Percentiles rank a stretch among this genome's conserved stretches.
Conservation (phyloP, 1,140 invertebrate species). For the Eumaeus atala region DNA sequence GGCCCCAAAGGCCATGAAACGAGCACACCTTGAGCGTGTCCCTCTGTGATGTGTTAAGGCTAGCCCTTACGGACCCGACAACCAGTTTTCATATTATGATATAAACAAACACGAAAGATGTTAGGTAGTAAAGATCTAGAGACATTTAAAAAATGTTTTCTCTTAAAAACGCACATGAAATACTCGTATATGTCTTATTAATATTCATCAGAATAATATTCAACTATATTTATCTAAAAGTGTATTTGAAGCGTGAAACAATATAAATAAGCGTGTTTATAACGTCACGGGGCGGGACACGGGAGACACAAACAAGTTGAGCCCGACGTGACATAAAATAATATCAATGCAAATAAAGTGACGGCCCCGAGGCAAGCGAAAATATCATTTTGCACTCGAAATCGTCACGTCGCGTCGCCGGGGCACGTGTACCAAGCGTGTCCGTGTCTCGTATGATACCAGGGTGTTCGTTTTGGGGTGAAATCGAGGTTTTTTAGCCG, state of each 20-base stretch:
- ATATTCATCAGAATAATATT: too few species aligned
- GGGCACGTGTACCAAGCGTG: slow-evolving; percentile 30
- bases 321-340: slow-evolving; percentile 35
- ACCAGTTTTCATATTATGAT: too few species aligned
- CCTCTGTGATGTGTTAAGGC: too few species aligned
- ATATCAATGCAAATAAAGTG: slow-evolving; percentile 48
- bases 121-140: too few species aligned
- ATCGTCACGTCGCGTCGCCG: slow-evolving; percentile 36
- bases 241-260: background rate
- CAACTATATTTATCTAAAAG: too few species aligned
- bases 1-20: too few species aligned
- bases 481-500: background rate
- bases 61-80: too few species aligned
- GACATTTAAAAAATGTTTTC: too few species aligned
- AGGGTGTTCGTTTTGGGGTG: background rate
- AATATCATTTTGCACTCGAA: slow-evolving; percentile 36
- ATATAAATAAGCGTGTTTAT: slow-evolving; percentile 11
- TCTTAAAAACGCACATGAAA: too few species aligned
- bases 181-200: too few species aligned
- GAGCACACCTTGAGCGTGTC: too few species aligned
- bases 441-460: slow-evolving; percentile 8
- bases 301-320: slow-evolving; percentile 18
- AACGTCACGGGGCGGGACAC: slow-evolving; percentile 11
- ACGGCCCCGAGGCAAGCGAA: slow-evolving; percentile 32
- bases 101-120: too few species aligned